phyloP scores from a whole-genome alignment of 2,888 invertebrate species.

The Hypsopygia costalis region DNA sequence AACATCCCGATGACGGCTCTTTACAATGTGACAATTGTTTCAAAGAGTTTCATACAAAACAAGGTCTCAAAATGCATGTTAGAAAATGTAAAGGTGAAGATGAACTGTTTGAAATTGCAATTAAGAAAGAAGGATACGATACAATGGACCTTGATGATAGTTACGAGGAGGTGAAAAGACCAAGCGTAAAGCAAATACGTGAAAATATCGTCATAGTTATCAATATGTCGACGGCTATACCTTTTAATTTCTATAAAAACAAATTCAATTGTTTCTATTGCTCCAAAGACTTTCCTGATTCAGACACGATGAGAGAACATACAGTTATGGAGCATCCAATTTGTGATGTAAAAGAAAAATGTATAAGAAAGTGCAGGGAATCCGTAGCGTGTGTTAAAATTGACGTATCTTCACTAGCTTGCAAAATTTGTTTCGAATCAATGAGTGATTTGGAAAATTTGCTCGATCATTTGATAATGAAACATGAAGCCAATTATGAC shows the following conservation, averaged over 20 bases:
- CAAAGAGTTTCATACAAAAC: slow-evolving; percentile 67
- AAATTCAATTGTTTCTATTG: slow-evolving; percentile 74
- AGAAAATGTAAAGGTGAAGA: slow-evolving; percentile 57
- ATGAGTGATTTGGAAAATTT: slow-evolving; percentile 52
- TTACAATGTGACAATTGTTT: slow-evolving; percentile 59
- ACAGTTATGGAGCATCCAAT: slow-evolving; percentile 59
- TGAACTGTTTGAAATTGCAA: slow-evolving; percentile 39
- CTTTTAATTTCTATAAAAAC: slow-evolving; percentile 71
- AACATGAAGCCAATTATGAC: slow-evolving; percentile 65
- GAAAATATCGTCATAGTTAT: slow-evolving; percentile 65
- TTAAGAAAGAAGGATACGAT: slow-evolving; percentile 54
- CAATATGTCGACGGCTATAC: slow-evolving; percentile 72
- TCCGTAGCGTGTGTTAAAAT: slow-evolving; percentile 71
- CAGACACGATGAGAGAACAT: slow-evolving; percentile 62
- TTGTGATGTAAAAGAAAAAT: slow-evolving; percentile 62
- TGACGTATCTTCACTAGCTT: slow-evolving; percentile 58
- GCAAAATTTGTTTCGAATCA: slow-evolving; percentile 64
- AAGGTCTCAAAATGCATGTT: slow-evolving; percentile 62
- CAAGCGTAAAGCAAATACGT: slow-evolving; percentile 64
- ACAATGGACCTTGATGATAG: slow-evolving; percentile 54
- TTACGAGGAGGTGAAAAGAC: slow-evolving; percentile 50
- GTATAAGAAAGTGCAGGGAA: slow-evolving; percentile 65
- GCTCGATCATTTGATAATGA: slow-evolving; percentile 58
- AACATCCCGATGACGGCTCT: slow-evolving; percentile 67
- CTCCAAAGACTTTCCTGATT: slow-evolving; percentile 66